Percentiles rank a stretch among this genome's conserved stretches.
phyloP scores from a whole-genome alignment of 2,113 vertebrate genomes.

The Uropsilus gracilis region DNA sequence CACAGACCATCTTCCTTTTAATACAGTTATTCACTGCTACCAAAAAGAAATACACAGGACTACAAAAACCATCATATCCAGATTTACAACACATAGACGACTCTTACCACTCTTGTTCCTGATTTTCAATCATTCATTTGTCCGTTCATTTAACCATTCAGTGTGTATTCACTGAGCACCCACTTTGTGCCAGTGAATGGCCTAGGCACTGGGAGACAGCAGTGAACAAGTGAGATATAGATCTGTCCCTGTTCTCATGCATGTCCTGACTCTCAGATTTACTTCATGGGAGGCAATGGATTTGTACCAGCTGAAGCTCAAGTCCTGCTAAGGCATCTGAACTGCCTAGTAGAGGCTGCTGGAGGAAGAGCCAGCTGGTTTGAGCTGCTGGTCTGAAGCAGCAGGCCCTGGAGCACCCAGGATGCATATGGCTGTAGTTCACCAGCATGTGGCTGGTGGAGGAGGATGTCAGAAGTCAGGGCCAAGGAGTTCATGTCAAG shows the following conservation, averaged over 20 bases:
- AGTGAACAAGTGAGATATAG: not conserved
- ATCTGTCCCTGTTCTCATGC: rapidly evolving
- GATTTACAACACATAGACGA: too few species aligned
- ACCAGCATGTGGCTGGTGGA: too few species aligned
- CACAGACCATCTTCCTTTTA: not conserved
- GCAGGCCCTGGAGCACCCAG: not conserved
- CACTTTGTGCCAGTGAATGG: not conserved
- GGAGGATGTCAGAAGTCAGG: not conserved
- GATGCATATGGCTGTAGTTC: not conserved
- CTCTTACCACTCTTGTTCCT: not conserved
- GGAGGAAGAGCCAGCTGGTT: not conserved
- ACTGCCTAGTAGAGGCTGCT: not conserved
- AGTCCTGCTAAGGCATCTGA: not conserved
- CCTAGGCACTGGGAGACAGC: not conserved
- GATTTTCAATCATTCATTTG: not conserved
- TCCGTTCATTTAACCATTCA: not conserved
- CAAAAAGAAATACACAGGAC: not conserved
- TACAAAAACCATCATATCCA: not conserved
- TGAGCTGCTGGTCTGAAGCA: not conserved
- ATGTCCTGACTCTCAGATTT: not conserved
- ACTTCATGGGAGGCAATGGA: not conserved
- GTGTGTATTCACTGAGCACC: not conserved
- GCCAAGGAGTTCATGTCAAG: not conserved
- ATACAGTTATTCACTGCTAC: not conserved
- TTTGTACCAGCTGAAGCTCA: not conserved